Conservation (phyloP, 92 coral and sea anemone species). For the Zoanthus solanderi region DNA sequence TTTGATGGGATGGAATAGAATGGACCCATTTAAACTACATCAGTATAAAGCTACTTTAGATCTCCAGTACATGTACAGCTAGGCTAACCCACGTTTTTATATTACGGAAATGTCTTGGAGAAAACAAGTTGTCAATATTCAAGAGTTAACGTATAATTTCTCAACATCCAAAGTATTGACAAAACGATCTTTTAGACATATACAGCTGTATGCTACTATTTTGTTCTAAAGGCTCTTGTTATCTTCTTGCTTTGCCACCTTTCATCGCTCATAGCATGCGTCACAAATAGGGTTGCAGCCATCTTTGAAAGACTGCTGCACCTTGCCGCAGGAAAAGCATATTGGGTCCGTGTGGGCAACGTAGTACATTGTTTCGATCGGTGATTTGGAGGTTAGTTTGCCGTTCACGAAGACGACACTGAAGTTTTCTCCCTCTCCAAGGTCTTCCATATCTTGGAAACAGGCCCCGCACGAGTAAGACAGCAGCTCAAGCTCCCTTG, state of each 20-base stretch:
- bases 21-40: conserved; percentile 12
- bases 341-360: background rate
- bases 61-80: conserved; percentile 24
- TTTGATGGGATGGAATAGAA: conserved; percentile 23
- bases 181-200: conserved; percentile 20
- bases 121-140: conserved; percentile 20
- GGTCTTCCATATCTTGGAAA: conserved; percentile 52
- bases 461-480: conserved; percentile 48
- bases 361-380: conserved; percentile 1
- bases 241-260: conserved; percentile 10
- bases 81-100: conserved; percentile 6
- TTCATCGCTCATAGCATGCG: conserved; percentile 26
- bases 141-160: conserved; percentile 18
- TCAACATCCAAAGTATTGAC: conserved; percentile 25
- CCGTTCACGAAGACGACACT: conserved; percentile 24
- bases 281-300: conserved; percentile 46
- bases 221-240: conserved; percentile 22
- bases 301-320: conserved; percentile 2
- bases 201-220: conserved; percentile 10
- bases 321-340: conserved; percentile 25
- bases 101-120: conserved; percentile 25
- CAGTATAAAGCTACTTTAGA: conserved; percentile 10
- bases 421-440: conserved; percentile 22
- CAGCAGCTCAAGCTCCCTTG: background rate
- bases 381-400: conserved; percentile 25